Evolutionary conservation across 2,113 vertebrate species (phyloP), one percentile per base, ranked within the genome.

Genomic region (Lucifuga dentata): DNA sequence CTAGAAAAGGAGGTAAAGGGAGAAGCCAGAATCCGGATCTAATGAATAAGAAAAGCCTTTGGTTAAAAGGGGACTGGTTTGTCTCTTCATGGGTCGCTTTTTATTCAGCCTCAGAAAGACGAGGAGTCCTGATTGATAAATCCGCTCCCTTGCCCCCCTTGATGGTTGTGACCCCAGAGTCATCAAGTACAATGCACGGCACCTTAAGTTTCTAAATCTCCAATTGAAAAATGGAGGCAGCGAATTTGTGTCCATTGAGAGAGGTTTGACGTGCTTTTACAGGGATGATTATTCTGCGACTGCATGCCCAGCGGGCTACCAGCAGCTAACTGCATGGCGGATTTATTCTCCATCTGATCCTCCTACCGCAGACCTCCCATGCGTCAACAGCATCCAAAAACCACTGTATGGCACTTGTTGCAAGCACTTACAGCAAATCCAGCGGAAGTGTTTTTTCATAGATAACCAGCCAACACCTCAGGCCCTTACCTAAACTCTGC

Each of bases 371-470:
- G 90, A 88, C 86, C 84, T 62, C 63, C 59, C 57, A 73, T 61
- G 65, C 86, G 92, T 85, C 92, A 89, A 89, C 90, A 86, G 76
- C 86, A 92, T 92, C 93, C 92, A 92, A 88, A 82, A 84, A 71
- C 90, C 90, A 75, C 87, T 90, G 92, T 92, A 93, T 93, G 92
- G 93, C 91, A 96, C 93, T 95, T 96, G 95, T 95, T 95, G 94
- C 93, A 91, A 90, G 89, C 91, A 80, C 87, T 79, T 61, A n/a
- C n/a, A n/a, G n/a, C n/a, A 83, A 73, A 86, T 89, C 87, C 73
- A 83, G 78, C 90, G 76, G 91, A 94, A 91, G 92, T 89, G 86
- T 91, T 88, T 92, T 92, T 93, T 86, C 86, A 86, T 89, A 93
- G 85, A 93, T 90, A 87, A 90, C 71, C 86, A 90, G 92, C 92